phyloP scores from a whole-genome alignment of 2,888 invertebrate species.

The Cantharis flavilabris region DNA sequence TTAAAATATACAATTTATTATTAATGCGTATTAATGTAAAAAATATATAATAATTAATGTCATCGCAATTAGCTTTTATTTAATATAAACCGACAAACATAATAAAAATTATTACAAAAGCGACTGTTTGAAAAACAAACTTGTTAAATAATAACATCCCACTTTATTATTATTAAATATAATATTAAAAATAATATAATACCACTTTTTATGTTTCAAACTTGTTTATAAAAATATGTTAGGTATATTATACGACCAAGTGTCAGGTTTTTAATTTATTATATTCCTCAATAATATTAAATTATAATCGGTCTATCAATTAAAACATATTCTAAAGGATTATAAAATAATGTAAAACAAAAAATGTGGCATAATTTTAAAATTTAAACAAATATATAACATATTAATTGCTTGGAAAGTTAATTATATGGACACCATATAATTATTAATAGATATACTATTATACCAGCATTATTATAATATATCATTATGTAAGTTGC shows the following conservation, averaged over 20 bases:
- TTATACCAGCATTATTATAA: neutral
- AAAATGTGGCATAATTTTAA: neutral
- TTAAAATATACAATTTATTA: neutral
- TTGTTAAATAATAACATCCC: neutral
- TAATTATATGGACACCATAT: neutral
- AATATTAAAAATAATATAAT: neutral
- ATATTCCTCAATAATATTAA: neutral
- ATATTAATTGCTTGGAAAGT: neutral
- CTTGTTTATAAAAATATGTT: neutral
- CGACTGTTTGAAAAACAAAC: neutral
- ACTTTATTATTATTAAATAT: neutral
- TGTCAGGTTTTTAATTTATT: neutral
- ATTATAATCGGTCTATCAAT: neutral
- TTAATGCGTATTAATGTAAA: conserved; percentile 45
- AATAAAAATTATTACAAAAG: neutral
- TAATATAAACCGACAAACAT: neutral
- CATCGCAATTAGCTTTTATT: conserved; percentile 41
- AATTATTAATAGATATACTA: neutral
- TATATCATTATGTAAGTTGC: no score
- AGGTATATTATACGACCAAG: neutral
- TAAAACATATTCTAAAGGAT: neutral
- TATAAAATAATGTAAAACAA: neutral
- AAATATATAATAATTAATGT: conserved; percentile 43
- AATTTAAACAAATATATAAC: no score
- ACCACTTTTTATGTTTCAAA: neutral